Evolutionary conservation across 2,888 invertebrate species (phyloP), one percentile per base, ranked within the genome.

Genomic region (Oxytorus armatus): DNA sequence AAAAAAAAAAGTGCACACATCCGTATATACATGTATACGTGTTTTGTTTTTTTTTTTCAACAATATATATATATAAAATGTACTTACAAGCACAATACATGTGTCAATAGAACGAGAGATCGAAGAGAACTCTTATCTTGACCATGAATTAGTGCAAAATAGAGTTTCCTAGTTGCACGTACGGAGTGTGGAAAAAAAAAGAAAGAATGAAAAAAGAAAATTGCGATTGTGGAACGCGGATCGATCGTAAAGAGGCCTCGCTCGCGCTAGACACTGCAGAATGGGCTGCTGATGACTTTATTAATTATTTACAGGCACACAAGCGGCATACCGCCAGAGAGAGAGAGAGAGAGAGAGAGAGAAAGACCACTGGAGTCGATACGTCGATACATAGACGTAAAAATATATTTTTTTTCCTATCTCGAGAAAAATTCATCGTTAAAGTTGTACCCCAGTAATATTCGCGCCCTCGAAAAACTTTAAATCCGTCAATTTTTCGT

Each of bases 291-390:
- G 82, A 84, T 83, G 70, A 73, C 70, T 85, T 77, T 85, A 86
- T 86, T 82, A 83, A 85, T 86, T 87, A 86, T 86, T 87, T 85
- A 86, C 61, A 23, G 76, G 47, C 10, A n/a, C n/a, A n/a, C n/a
- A 14, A 16, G 16, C 23, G 18, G 57, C 57, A 16, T 84, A 65
- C 65, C 76, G 73, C 75, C 25, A 25, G 0, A 25, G 49, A 49
- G 14, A 10, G 49, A 49, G 47, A 25, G n/a, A n/a, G n/a, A n/a
- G n/a, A n/a, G n/a, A n/a, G n/a, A n/a, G n/a, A n/a, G n/a, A n/a
- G n/a, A n/a, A n/a, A 39, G 16, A 36, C 61, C 16, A 39, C 33
- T 11, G 10, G 10, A 39, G 39, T 39, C 3, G 5, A 84, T 82
- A 84, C n/a, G n/a, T 81, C 78, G 84, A 79, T 82, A 79, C 79